A percentile compares a stretch with the other conserved stretches of the same genome.
Conservation (phyloP, 2,113 vertebrate species). For the Choloepus hoffmanni region DNA sequence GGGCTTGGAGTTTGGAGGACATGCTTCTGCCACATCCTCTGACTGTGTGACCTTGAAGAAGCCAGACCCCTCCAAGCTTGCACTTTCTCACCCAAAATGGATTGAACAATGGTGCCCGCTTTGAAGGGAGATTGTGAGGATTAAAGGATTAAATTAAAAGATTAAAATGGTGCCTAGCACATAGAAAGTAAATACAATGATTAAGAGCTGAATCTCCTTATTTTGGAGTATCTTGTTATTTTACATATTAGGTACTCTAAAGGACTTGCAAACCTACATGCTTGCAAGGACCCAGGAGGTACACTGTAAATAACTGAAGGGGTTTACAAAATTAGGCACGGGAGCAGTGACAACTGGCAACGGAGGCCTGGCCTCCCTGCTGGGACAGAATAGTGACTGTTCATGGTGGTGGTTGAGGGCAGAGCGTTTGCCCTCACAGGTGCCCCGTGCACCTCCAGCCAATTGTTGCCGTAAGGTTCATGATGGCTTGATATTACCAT, state of each 20-base stretch:
- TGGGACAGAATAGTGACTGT: neutral
- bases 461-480: neutral
- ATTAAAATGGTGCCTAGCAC: neutral
- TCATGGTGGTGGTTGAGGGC: fast-evolving
- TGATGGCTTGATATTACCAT: neutral
- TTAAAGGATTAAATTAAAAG: neutral
- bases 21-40: neutral
- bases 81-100: neutral
- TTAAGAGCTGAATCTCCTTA: neutral
- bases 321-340: neutral
- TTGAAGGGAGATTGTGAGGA: neutral
- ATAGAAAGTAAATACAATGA: neutral
- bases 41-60: neutral
- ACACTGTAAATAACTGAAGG: neutral
- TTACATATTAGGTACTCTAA: neutral
- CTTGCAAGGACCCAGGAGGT: neutral
- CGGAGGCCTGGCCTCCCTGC: neutral
- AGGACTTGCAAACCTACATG: neutral
- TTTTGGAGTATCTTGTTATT: neutral
- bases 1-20: neutral
- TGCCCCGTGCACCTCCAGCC: too few relatives aligned
- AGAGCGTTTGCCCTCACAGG: neutral
- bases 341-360: neutral
- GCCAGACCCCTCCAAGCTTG: neutral
- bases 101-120: neutral